phyloP scores from a whole-genome alignment of 2,888 invertebrate genomes.

The Napeogenes inachia region DNA sequence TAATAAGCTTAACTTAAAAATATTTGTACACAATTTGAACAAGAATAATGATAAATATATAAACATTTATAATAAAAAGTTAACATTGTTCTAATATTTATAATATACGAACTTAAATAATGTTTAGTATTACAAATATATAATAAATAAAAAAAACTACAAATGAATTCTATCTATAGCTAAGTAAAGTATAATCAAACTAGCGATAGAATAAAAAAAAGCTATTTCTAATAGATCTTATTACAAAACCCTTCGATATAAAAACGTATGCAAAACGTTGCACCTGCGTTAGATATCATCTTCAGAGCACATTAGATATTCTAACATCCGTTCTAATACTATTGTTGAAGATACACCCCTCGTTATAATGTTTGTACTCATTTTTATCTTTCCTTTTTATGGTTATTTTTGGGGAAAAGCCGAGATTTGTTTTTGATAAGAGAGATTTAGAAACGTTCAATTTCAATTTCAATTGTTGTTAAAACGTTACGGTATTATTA shows the following conservation, averaged over 20 bases:
- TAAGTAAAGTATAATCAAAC: too few species aligned
- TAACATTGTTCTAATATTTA: too few species aligned
- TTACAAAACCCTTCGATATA: background rate
- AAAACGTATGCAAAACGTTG: conserved; percentile 42
- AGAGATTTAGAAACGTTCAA: conserved; percentile 17
- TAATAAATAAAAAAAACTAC: too few species aligned
- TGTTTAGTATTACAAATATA: too few species aligned
- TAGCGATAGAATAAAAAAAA: too few species aligned
- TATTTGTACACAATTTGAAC: too few species aligned
- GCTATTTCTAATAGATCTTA: too few species aligned
- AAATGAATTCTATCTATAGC: too few species aligned
- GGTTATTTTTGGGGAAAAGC: conserved; percentile 37
- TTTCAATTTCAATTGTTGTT: conserved; percentile 17
- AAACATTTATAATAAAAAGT: too few species aligned
- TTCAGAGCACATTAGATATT: conserved; percentile 37
- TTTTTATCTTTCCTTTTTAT: conserved; percentile 21
- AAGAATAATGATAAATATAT: too few species aligned
- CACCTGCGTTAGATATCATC: conserved; percentile 44
- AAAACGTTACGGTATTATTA: background rate
- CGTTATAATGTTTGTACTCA: conserved; percentile 29
- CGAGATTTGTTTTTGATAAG: conserved; percentile 31
- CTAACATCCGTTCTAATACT: conserved; percentile 48
- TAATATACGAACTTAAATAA: too few species aligned
- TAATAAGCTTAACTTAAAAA: too few species aligned
- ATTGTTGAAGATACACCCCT: conserved; percentile 40